Base-by-base conservation (phyloP, 2,888 invertebrate species). In the Ectemnius lituratus region DNA sequence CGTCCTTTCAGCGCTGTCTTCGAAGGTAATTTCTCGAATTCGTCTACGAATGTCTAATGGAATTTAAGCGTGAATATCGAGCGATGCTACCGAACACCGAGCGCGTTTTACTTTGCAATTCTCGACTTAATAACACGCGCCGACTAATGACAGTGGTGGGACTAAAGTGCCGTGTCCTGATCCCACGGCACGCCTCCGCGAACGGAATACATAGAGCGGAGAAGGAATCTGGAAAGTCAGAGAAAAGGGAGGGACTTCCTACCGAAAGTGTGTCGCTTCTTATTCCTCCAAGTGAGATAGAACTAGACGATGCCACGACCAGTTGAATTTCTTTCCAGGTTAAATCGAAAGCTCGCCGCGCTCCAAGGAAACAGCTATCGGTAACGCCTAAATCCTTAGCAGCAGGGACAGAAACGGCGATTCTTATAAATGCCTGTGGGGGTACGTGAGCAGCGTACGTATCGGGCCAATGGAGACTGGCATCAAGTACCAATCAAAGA, bases 401-500 rank as follows among this genome's bases (percentile, higher is more conserved):
- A 66, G 46, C 76, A 70, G 67, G 69, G 74, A 76, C 79, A 82
- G 74, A 85, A 86, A 86, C 79, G 81, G 80, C 82, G 83, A 87
- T 86, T 88, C 84, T 84, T 86, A 84, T 73, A 83, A 88, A 88
- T 85, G 82, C 82, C 85, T 81, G 74, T 72, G 75, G 37, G 77
- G 80, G 71, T 85, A 87, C 88, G 88, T 86, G 88, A 83, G 84
- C 79, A 82, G 87, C 81, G 85, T 88, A 83, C 82, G 82, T 83
- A 86, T 85, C 84, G 78, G 79, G 74, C 83, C 80, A 82, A 85
- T 84, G 86, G 84, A 85, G 85, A 86, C 86, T 81, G 88, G 85
- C 87, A 88, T 88, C 86, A 87, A 87, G 87, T 86, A 88, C 88
- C 89, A 89, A 90, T 90, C 89, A 88, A 88, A 88, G 87, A 89